Base-by-base conservation (phyloP, 2,113 vertebrate species). In the Xiphorhynchus elegans region DNA sequence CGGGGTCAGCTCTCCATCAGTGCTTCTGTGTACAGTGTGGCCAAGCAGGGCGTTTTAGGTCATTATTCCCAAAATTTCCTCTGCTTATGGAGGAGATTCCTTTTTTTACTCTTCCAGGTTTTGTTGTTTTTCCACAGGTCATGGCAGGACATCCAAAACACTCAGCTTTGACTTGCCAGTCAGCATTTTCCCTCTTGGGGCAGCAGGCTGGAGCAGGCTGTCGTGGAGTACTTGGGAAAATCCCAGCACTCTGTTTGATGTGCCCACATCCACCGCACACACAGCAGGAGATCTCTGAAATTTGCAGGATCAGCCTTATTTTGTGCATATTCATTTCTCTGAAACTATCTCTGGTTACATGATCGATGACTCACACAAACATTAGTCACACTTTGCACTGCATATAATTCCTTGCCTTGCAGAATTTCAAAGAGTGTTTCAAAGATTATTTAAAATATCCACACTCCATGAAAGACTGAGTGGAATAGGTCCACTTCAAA, bases 261-360 rank as follows among this genome's bases (percentile, higher is more conserved):
- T 72, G 52, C 53, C 92, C 25, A 68, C 37, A 69, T 79, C 13
- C 66, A 81, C 31, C 0, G 1, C 31, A 52, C 40, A 53, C 49
- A 21, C 6, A 66, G 73, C 31, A 72, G 29, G 23, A 93, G 60
- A 82, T 60, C 60, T 82, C 75, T 18, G 49, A 35, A 46, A 84
- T 91, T 89, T 96, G 91, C 93, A 91, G 73, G 62, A 89, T 92
- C 94, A 95, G 91, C 84, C 49, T 95, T 79, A 84, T 89, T 85
- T 95, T 93, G 44, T 58, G 84, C 47, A 17, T 62, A 66, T 85
- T 93, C n/a, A 4, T 94, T 89, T 87, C 81, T 91, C 44, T 49
- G 14, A n/a, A 94, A 78, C 73, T 95, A 28, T 91, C 93, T 87
- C 95, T 37, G 77, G 93, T 93, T 91, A 58, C 66, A 66, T 1